phyloP scores from a whole-genome alignment of 2,888 invertebrate genomes.

The Vannuccia rotundouncinata region DNA sequence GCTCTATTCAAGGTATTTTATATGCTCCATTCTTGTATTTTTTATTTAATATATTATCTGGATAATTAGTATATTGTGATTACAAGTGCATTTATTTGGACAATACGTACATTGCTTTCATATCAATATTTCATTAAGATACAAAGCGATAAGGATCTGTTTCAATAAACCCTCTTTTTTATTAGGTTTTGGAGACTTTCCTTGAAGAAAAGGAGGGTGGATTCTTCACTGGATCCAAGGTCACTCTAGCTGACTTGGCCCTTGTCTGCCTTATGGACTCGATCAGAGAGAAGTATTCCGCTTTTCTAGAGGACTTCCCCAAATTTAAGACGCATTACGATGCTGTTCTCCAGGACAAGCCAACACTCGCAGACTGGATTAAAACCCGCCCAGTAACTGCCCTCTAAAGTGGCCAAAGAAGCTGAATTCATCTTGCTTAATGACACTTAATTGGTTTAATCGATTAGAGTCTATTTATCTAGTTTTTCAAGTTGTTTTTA shows the following conservation, averaged over 20 bases:
- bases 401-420: no score
- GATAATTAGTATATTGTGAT: no score
- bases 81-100: no score
- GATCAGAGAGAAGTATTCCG: background rate
- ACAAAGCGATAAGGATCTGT: no score
- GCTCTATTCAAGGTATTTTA: background rate
- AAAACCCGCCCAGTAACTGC: conserved; percentile 31
- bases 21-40: background rate
- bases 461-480: no score
- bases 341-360: conserved; percentile 18
- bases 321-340: conserved; percentile 1
- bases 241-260: conserved; percentile 36
- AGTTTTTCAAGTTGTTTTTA: no score
- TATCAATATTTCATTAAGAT: no score
- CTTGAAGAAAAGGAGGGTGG: conserved; percentile 28
- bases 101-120: no score
- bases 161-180: no score
- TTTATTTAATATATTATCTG: background rate
- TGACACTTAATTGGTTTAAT: no score
- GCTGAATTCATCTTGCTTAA: no score
- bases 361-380: conserved; percentile 26
- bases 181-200: conserved; percentile 6
- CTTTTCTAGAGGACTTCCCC: conserved; percentile 22
- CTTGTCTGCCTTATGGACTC: conserved; percentile 28
- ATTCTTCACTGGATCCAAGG: conserved; percentile 33